Base-by-base conservation (phyloP, 2,113 vertebrate species). In the Polypterus bichir region DNA sequence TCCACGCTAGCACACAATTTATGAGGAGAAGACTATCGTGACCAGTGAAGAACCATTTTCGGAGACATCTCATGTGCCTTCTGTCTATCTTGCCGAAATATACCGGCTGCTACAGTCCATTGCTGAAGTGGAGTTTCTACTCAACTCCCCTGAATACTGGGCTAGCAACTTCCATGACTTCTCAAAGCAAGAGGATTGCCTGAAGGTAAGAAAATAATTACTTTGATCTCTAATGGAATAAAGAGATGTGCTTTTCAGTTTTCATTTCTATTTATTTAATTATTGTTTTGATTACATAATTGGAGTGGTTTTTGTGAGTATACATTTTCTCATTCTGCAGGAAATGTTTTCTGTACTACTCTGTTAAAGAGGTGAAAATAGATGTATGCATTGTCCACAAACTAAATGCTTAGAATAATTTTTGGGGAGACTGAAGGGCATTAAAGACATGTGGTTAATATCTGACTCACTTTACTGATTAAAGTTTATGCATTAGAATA, bases 131-230 rank as follows among this genome's bases (percentile, higher is more conserved):
- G 90, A 95, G 76, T 86, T 89, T 66, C 80, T 83, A 70, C 85
- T 99, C 74, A 92, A 87, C 79, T 90, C 92, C 69, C 89, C 91
- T 6, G 87, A 86, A 65, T 90, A 91, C 73, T 85, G 85, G 83
- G 88, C 84, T 47, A 89, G 86, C 55, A 83, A 89, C 44, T 94
- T 69, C 75, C 90, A 93, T 69, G 88, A 97, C 71, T 82, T 93
- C 69, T 83, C 84, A 65, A 91, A 89, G 73, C 92, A 97, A 69
- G 91, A 97, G 62, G 82, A 84, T 47, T 92, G 89, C 78, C 85
- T 99, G 64, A 90, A 92, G 93, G 96, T 98, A 86, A 86, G 83
- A 64, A 1, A 27, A 9, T 53, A 64, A 65, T 4, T 1, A 7
- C 58, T 68, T 71, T 1, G 27, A 1, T 27, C 27, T 27, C 56